Evolutionary conservation across 2,888 invertebrate species (phyloP), one percentile per base, ranked within the genome.

Genomic region (Drosophila imparisetae): DNA sequence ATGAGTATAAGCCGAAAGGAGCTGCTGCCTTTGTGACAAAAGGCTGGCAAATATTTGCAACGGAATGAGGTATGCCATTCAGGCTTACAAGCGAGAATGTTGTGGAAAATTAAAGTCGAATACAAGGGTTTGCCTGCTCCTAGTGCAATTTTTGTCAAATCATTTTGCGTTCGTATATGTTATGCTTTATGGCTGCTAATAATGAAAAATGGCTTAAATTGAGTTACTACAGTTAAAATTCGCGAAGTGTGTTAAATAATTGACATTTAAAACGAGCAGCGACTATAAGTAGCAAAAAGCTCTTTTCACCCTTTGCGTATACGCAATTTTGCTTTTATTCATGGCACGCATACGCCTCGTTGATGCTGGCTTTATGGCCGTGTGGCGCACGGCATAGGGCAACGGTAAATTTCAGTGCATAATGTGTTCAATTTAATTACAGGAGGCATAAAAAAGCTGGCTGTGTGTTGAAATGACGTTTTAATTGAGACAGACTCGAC

Each of bases 231-330:
- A 67, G 67, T 66, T 60, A 54, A 73, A 83, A 78, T 70, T 81
- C 34, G 72, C 67, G 61, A 53, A 68, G 70, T 66, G 50, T 62
- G 71, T 71, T 82, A 72, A 74, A 87, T 85, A 85, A 85, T 87
- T 85, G 87, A 75, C 79, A 87, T 85, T 85, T 85, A 83, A 87
- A 81, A 72, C 62, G 72, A 71, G 61, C 59, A 54, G 60, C 48
- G 36, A 18, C 60, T 50, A 50, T 62, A 61, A 54, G 34, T 49
- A 38, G 24, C 29, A 30, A 72, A 82, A 80, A 66, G 71, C 68
- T 61, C 71, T 80, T 68, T 58, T 40, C 58, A 21, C 40, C 45
- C 42, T 50, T 52, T 45, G 53, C 63, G 83, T 40, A 69, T 69
- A 63, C 78, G 66, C 48, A 34, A 54, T 67, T 45, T 59, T 38